Evolutionary conservation across 2,113 vertebrate species (phyloP), one percentile per base, ranked within the genome.

Genomic region (Pseudorectes ferrugineus): DNA sequence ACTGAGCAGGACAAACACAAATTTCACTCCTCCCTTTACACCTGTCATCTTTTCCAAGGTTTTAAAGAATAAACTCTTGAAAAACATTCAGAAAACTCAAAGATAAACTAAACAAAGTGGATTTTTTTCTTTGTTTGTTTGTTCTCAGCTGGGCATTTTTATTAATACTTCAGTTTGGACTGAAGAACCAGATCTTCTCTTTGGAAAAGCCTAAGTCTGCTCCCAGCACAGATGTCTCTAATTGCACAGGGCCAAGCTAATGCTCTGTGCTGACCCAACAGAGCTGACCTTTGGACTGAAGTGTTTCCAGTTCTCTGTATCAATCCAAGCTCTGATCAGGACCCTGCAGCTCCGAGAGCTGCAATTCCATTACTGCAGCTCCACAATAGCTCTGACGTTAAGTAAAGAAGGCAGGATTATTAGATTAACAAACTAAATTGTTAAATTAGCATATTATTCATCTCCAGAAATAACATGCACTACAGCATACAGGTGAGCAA

Each of bases 341-440:
- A 49, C 73, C 1, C 4, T 45, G 87, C 46, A 67, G 68, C 73
- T 75, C 13, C 0, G 42, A 85, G 54, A 87, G 87, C 89, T 73
- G 35, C 71, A 97, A 92, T 92, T 96, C 92, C 92, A 94, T 95
- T 94, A 71, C 55, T 66, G 81, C 67, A 83, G 93, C 71, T 67
- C 54, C 65, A 92, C 85, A 93, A 90, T 6, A 87, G 65, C n/a
- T 36, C 85, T 93, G 93, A 90, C 1, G 0, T 77, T 70, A 58
- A 89, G 45, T 42, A 89, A 76, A 83, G 78, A 48, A 66, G 67
- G 59, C 85, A 96, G 82, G 88, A 94, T 95, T 95, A 93, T 83
- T 80, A 92, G 89, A 94, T 95, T 96, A 90, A 62, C 59, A 43
- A 67, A 18, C 40, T 24, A 83, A 96, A 88, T 85, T 93, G 78